Percentiles rank a stretch among this genome's conserved stretches.
These are phyloP conservation scores for Pentalonia nigronervosa DNA, from an alignment of 1,140 invertebrate genomes.

Conservation along the genomic window DNA sequence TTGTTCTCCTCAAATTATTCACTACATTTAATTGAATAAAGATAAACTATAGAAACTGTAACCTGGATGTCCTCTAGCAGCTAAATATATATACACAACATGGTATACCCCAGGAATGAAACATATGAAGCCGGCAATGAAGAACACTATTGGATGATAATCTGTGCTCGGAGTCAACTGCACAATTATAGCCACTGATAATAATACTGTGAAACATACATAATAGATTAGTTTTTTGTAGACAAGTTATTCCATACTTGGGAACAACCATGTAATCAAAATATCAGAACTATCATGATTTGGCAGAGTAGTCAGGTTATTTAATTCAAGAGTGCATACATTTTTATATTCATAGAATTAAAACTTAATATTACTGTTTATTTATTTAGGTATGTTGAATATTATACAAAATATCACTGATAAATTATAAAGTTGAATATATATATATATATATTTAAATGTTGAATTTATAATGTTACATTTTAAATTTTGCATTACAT, in stretches of 20 bases:
- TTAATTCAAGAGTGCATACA: too few relatives aligned
- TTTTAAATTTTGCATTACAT: not conserved
- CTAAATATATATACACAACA: slow-evolving; percentile 82
- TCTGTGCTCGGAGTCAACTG: slow-evolving; percentile 67
- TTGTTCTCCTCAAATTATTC: not conserved
- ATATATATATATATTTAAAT: too few relatives aligned
- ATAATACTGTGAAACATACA: slow-evolving; percentile 58
- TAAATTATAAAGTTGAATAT: too few relatives aligned
- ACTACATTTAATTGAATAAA: slow-evolving; percentile 73
- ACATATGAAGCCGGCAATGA: slow-evolving; percentile 81
- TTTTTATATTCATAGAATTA: not conserved
- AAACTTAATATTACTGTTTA: not conserved
- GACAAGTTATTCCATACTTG: not conserved
- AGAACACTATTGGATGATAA: slow-evolving; percentile 80
- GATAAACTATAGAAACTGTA: slow-evolving; percentile 85
- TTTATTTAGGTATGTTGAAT: not conserved
- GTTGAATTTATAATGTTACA: not conserved
- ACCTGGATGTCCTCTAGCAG: slow-evolving; percentile 79
- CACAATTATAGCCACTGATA: slow-evolving; percentile 59
- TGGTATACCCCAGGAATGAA: slow-evolving; percentile 84
- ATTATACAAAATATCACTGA: too few relatives aligned
- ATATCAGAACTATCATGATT: not conserved
- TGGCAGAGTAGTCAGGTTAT: not conserved
- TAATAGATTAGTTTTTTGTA: slow-evolving; percentile 8
- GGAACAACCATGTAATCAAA: not conserved